Percentiles rank a stretch among this genome's conserved stretches.
Conservation (phyloP, 2,113 vertebrate genomes). For the Ptilorrhoa leucosticta region DNA sequence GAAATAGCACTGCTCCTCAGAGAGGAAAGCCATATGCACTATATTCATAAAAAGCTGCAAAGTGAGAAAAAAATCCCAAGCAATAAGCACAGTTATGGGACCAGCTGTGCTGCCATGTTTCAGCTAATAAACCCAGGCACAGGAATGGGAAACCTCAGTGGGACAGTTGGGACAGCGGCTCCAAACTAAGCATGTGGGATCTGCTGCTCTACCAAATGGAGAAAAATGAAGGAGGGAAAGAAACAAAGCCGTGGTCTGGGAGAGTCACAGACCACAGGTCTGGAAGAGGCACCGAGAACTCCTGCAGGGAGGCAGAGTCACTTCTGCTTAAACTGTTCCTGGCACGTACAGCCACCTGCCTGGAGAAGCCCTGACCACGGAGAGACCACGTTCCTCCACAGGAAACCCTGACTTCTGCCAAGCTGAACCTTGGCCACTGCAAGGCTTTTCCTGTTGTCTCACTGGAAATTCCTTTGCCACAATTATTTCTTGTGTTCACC, state of each 20-base stretch:
- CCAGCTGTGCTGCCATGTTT: not conserved
- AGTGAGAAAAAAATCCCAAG: not conserved
- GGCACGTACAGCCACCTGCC: not conserved
- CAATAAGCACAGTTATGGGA: not conserved
- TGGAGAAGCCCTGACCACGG: not conserved
- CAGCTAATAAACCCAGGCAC: not conserved
- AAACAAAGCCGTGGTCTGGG: not conserved
- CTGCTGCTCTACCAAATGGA: not conserved
- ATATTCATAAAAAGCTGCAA: not conserved
- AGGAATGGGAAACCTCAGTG: not conserved
- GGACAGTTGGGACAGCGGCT: conserved; percentile 3
- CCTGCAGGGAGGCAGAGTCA: not conserved
- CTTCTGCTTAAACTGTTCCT: not conserved
- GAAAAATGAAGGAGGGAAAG: not conserved
- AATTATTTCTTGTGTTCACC: not conserved
- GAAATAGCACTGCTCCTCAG: conserved; percentile 27
- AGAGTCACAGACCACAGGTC: not conserved
- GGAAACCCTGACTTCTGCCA: not conserved
- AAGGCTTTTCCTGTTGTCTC: not conserved
- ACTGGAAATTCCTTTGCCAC: not conserved
- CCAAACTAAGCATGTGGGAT: not conserved
- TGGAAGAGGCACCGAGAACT: not conserved
- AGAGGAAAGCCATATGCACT: not conserved
- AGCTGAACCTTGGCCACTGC: not conserved
- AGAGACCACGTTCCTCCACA: not conserved